Evolutionary conservation across 2,888 invertebrate species (phyloP).

Genomic region (Xanthorhoe spadicearia): DNA sequence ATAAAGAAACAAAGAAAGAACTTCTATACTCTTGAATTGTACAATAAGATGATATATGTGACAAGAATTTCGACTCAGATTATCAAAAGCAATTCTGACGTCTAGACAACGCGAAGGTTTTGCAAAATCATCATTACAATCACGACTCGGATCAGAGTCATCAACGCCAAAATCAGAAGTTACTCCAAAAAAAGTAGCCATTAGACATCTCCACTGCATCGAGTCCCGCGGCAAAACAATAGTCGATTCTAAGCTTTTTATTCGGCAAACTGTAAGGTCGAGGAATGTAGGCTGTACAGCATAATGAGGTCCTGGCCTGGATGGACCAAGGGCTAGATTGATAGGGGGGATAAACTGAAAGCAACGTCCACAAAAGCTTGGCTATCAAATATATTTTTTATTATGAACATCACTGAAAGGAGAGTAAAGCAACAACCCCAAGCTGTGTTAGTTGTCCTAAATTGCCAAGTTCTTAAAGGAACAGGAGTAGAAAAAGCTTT

Average conservation of each 20-base stretch:
- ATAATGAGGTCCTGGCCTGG: conserved; percentile 69
- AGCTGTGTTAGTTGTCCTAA: too few species aligned
- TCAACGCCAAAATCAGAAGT: conserved; percentile 41
- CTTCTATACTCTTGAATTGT: not conserved
- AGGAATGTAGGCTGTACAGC: conserved; percentile 81
- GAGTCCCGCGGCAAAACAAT: conserved; percentile 60
- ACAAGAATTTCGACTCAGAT: not conserved
- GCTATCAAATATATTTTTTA: too few species aligned
- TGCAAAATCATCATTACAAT: conserved; percentile 31
- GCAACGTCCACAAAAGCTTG: not conserved
- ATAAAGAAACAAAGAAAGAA: not conserved
- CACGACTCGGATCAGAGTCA: conserved; percentile 31
- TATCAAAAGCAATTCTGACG: not conserved
- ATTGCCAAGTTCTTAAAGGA: too few species aligned
- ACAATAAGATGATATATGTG: not conserved
- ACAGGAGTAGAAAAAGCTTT: too few species aligned
- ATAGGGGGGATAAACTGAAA: conserved; percentile 10
- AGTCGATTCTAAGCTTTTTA: conserved; percentile 73
- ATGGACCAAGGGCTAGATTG: conserved; percentile 27
- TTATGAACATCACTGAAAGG: too few species aligned
- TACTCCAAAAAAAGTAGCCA: conserved; percentile 37
- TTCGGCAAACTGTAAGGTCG: conserved; percentile 64
- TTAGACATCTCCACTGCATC: conserved; percentile 46
- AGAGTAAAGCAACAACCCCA: too few species aligned
- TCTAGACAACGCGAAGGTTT: conserved; percentile 21